Conservation (phyloP, 2,797 vertebrate species). For the Spea hammondii region DNA sequence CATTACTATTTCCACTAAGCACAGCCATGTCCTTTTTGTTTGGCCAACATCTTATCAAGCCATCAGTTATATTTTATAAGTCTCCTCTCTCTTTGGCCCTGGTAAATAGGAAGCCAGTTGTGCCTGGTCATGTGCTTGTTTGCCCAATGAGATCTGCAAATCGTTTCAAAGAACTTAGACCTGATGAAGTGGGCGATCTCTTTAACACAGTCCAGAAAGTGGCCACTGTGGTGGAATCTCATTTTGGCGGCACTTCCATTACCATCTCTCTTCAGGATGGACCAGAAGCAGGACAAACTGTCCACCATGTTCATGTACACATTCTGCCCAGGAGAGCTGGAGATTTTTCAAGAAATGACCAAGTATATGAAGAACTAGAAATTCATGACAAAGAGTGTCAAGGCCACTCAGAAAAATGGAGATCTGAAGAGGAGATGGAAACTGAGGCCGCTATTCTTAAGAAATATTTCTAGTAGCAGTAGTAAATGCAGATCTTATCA, state of each 20-base stretch:
- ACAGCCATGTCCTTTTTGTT: constrained; percentile 62
- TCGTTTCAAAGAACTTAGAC: constrained; percentile 79
- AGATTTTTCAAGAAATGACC: constrained; percentile 72
- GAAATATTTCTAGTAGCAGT: constrained; percentile 54
- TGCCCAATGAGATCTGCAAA: constrained; percentile 82
- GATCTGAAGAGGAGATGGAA: constrained; percentile 71
- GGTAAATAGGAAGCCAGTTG: constrained; percentile 78
- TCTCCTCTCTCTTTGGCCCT: constrained; percentile 74
- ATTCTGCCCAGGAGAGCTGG: constrained; percentile 68
- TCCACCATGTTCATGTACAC: constrained; percentile 71
- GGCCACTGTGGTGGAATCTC: constrained; percentile 75
- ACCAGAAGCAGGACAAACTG: constrained; percentile 47
- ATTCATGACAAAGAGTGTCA: constrained; percentile 66
- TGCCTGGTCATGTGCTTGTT: constrained; percentile 82
- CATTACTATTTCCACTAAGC: too few relatives aligned
- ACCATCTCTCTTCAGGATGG: constrained; percentile 83
- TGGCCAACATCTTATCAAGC: constrained; percentile 74
- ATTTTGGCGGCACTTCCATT: constrained; percentile 81
- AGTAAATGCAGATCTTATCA: too few relatives aligned
- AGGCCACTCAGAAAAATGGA: constrained; percentile 62
- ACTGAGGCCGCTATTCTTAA: constrained; percentile 64
- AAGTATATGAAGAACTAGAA: constrained; percentile 70
- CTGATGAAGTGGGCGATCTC: constrained; percentile 83
- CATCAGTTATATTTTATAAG: constrained; percentile 69
- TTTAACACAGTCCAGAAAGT: constrained; percentile 77